Percentiles rank a stretch among this genome's conserved stretches.
phyloP scores from a whole-genome alignment of 2,797 vertebrate species.

The Melanotaenia boesemani region DNA sequence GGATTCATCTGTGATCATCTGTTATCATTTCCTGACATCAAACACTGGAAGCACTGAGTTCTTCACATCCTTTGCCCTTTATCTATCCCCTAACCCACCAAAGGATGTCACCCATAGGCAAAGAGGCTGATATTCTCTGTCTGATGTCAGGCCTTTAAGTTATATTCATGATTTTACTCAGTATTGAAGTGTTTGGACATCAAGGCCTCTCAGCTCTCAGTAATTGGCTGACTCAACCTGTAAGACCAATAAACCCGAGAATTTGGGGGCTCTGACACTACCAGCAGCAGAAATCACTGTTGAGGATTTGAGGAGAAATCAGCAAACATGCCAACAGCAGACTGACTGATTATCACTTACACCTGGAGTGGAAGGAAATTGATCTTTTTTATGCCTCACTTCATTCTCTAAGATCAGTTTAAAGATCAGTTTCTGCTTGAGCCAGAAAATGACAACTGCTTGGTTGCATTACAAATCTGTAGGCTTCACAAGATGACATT shows the following conservation, averaged over 20 bases:
- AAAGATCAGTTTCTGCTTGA: conserved; percentile 42
- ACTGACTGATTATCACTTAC: conserved; percentile 43
- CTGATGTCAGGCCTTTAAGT: conserved; percentile 55
- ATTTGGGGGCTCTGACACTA: conserved; percentile 29
- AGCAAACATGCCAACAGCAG: conserved; percentile 37
- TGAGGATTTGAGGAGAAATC: conserved; percentile 7
- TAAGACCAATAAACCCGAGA: conserved; percentile 43
- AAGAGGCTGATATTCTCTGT: conserved; percentile 40
- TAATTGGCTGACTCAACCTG: conserved; percentile 56
- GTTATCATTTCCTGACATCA: conserved; percentile 39
- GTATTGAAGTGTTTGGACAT: conserved; percentile 57
- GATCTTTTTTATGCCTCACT: conserved; percentile 6
- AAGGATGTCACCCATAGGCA: conserved; percentile 36
- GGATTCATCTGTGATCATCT: conserved; percentile 41
- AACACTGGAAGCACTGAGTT: conserved; percentile 18
- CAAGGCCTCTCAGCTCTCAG: conserved; percentile 41
- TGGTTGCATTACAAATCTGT: background rate
- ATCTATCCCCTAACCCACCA: conserved; percentile 16
- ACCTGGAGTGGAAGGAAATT: conserved; percentile 30
- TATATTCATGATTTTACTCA: conserved; percentile 60
- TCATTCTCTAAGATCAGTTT: conserved; percentile 16
- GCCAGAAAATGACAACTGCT: conserved; percentile 23
- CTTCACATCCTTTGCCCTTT: conserved; percentile 35
- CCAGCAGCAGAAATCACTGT: conserved; percentile 15
- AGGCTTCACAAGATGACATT: conserved; percentile 1